Evolutionary conservation across 2,113 vertebrate genomes (phyloP).

Genomic region (Fulica atra): DNA sequence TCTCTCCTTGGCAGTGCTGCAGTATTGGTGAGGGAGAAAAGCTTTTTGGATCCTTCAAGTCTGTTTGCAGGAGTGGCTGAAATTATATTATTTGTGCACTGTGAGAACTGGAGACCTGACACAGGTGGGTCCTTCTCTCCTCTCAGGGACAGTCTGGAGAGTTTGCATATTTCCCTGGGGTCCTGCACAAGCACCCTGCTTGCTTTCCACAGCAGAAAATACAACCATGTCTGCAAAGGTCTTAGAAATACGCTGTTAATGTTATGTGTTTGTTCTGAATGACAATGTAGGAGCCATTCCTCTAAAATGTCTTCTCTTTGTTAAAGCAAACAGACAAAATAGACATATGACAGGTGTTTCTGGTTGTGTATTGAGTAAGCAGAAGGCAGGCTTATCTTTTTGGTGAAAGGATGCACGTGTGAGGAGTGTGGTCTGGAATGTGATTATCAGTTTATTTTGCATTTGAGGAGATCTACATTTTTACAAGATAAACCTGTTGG

Average conservation of each 20-base stretch:
- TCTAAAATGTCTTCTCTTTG: neutral
- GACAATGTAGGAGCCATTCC: neutral
- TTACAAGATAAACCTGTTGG: neutral
- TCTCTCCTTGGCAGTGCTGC: neutral
- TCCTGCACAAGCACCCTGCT: neutral
- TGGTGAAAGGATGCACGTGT: neutral
- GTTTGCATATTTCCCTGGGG: neutral
- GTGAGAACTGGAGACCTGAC: neutral
- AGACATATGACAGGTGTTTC: neutral
- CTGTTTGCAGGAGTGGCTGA: neutral
- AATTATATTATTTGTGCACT: neutral
- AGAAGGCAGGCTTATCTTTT: neutral
- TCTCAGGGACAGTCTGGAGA: neutral
- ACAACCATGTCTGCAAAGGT: neutral
- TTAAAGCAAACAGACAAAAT: neutral
- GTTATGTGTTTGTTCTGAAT: neutral
- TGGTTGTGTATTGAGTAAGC: neutral
- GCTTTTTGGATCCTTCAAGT: neutral
- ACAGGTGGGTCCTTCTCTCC: neutral
- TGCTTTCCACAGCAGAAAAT: neutral
- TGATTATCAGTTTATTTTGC: neutral
- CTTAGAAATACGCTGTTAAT: neutral
- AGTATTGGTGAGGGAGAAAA: neutral
- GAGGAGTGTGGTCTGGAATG: neutral
- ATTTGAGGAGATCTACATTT: neutral